These are phyloP conservation scores for Psilopogon haemacephalus DNA, from an alignment of 2,113 vertebrate species.

Conservation along the genomic window DNA sequence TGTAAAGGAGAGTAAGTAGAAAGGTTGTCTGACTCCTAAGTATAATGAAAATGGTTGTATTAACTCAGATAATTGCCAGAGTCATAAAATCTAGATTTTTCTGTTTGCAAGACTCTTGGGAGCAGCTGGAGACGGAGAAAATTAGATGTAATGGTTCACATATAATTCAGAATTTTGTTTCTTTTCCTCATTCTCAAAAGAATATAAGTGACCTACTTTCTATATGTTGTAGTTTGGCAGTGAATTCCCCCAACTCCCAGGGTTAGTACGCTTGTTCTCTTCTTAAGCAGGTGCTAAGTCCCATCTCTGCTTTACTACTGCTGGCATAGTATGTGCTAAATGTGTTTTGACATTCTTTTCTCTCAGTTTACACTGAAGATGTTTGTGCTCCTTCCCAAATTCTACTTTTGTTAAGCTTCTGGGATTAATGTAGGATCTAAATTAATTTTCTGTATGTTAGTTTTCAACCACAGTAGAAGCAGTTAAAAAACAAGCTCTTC, in stretches of 20 bases:
- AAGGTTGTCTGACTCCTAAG: not conserved
- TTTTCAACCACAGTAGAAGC: not conserved
- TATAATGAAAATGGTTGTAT: slow-evolving; percentile 15
- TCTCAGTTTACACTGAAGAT: not conserved
- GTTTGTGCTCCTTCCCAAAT: slow-evolving; percentile 13
- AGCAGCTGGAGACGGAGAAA: slow-evolving; percentile 38
- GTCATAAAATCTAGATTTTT: slow-evolving; percentile 58
- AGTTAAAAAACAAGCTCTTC: not conserved
- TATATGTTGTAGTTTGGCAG: slow-evolving; percentile 29
- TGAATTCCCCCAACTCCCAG: slow-evolving; percentile 41
- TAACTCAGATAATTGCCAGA: slow-evolving; percentile 44
- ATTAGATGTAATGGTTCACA: slow-evolving; percentile 47
- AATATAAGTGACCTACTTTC: slow-evolving; percentile 63
- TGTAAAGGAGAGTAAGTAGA: slow-evolving; percentile 1
- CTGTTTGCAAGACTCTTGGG: slow-evolving; percentile 31
- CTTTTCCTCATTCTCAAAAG: slow-evolving; percentile 54
- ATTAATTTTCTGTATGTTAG: slow-evolving; percentile 47
- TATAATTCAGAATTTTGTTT: slow-evolving; percentile 58
- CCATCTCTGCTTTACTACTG: slow-evolving; percentile 58
- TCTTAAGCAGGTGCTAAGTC: slow-evolving; percentile 64
- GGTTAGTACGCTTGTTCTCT: slow-evolving; percentile 33
- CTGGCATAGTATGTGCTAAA: slow-evolving; percentile 51
- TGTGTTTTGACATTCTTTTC: slow-evolving; percentile 49
- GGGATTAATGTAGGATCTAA: slow-evolving; percentile 27
- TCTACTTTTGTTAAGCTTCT: slow-evolving; percentile 33